Conservation (phyloP, 2,113 vertebrate genomes). For the Tinamus guttatus region DNA sequence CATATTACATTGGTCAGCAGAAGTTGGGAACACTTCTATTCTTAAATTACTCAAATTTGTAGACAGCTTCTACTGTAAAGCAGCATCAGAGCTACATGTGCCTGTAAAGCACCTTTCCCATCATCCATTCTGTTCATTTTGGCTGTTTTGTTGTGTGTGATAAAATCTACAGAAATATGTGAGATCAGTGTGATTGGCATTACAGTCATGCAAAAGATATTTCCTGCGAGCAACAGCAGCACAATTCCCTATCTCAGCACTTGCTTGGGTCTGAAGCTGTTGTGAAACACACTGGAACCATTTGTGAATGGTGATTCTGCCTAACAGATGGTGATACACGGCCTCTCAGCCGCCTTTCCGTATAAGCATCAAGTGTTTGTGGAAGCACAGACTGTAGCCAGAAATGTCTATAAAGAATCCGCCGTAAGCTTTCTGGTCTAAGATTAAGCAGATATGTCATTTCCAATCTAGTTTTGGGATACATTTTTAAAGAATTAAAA, state of each 20-base stretch:
- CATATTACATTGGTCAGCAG: accelerated
- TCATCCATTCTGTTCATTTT: background rate
- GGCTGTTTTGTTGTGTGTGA: background rate
- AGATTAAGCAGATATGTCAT: constrained; percentile 63
- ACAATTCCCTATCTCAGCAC: background rate
- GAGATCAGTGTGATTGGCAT: background rate
- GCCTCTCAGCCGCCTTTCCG: no score
- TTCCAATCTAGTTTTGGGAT: constrained; percentile 41
- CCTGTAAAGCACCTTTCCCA: background rate
- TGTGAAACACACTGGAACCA: constrained; percentile 40
- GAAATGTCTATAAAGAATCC: constrained; percentile 55
- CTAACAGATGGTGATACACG: constrained; percentile 62
- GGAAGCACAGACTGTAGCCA: constrained; percentile 21
- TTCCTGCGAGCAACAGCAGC: constrained; percentile 27
- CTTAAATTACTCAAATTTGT: background rate
- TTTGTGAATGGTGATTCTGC: constrained; percentile 11
- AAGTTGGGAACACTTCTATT: background rate
- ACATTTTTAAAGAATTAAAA: constrained; percentile 29
- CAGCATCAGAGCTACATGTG: background rate
- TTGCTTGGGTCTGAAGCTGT: background rate
- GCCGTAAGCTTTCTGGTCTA: constrained; percentile 40
- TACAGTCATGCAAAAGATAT: constrained; percentile 38
- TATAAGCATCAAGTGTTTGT: constrained; percentile 16
- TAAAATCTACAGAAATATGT: constrained; percentile 51
- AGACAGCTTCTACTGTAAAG: background rate